Evolutionary conservation across 2,888 invertebrate genomes (phyloP).

Genomic region (Odontocerum albicorne): DNA sequence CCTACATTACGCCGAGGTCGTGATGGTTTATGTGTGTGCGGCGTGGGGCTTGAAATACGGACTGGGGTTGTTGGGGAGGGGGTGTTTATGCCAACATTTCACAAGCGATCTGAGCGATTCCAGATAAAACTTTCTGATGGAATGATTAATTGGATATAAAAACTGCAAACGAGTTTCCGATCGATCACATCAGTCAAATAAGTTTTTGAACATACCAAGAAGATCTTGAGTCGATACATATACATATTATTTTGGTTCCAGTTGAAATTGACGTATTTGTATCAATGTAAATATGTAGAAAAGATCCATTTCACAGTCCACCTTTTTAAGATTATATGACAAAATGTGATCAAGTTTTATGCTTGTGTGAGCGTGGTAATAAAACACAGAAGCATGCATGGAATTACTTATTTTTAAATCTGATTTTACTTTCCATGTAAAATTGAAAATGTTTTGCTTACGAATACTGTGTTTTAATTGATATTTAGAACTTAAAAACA

Average conservation of each 20-base stretch:
- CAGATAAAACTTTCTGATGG: slow-evolving; percentile 20
- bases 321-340: too few species aligned
- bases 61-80: not conserved
- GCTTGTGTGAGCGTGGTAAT: too few species aligned
- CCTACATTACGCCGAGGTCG: slow-evolving; percentile 10
- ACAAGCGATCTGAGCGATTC: slow-evolving; percentile 21
- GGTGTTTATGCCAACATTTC: slow-evolving; percentile 21
- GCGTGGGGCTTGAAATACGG: not conserved
- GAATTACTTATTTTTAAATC: too few species aligned
- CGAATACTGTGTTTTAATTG: too few species aligned
- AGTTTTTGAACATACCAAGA: not conserved
- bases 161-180: slow-evolving; percentile 16
- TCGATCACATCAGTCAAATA: slow-evolving; percentile 9
- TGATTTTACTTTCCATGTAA: too few species aligned
- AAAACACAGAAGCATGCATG: too few species aligned
- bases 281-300: too few species aligned
- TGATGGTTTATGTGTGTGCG: not conserved
- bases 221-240: not conserved
- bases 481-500: too few species aligned
- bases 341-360: too few species aligned
- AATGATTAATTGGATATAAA: slow-evolving; percentile 23
- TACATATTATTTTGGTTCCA: not conserved
- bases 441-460: too few species aligned
- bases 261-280: not conserved
- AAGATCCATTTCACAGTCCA: too few species aligned